These are phyloP conservation scores for Drosophila neonasuta DNA, from an alignment of 2,888 invertebrate species.

Conservation along the genomic window DNA sequence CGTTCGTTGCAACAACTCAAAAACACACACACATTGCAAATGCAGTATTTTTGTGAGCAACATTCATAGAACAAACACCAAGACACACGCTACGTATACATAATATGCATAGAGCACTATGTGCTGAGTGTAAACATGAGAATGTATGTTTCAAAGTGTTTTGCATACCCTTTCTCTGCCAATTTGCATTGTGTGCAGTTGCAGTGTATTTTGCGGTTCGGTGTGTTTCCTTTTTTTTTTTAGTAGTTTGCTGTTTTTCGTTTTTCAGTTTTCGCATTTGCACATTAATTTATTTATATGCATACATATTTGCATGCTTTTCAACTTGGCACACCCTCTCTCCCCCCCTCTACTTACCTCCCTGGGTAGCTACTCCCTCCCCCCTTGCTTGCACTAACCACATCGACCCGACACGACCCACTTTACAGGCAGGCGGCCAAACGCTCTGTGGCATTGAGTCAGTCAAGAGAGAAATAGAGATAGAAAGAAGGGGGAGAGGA, in stretches of 20 bases:
- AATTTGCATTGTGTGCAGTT: background rate
- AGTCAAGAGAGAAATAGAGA: conserved; percentile 14
- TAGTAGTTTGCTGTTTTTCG: conserved; percentile 36
- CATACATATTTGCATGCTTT: conserved; percentile 74
- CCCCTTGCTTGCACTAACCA: background rate
- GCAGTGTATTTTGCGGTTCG: conserved; percentile 31
- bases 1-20: conserved; percentile 33
- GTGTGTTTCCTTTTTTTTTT: conserved; percentile 1
- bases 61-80: conserved; percentile 29
- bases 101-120: conserved; percentile 15
- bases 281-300: conserved; percentile 76
- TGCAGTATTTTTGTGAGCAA: conserved; percentile 39
- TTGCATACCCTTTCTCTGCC: conserved; percentile 26
- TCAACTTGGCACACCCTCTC: conserved; percentile 68
- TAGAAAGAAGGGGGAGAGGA: background rate
- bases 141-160: conserved; percentile 7
- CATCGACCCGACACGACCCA: conserved; percentile 68
- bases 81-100: conserved; percentile 12
- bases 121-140: conserved; percentile 32
- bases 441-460: conserved; percentile 62
- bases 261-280: conserved; percentile 67
- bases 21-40: conserved; percentile 38
- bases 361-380: background rate
- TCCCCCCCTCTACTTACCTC: background rate
- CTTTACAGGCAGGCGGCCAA: conserved; percentile 54